phyloP scores from a whole-genome alignment of 2,113 vertebrate genomes.

The Arizona elegans region DNA sequence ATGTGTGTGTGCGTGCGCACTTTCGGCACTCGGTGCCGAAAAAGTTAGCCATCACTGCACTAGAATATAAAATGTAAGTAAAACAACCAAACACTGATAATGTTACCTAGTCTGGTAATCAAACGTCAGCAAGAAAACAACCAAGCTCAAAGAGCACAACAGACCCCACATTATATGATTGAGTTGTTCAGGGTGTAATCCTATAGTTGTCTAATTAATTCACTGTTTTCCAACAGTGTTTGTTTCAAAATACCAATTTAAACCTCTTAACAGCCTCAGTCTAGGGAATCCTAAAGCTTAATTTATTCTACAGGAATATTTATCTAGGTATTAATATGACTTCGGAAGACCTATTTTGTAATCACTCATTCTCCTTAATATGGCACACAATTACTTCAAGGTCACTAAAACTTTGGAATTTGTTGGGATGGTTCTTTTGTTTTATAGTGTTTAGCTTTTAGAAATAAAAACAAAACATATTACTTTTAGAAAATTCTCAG shows the following conservation, averaged over 20 bases:
- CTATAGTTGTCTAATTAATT: background rate
- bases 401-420: background rate
- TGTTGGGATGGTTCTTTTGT: background rate
- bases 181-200: background rate
- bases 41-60: no score
- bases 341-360: background rate
- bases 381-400: background rate
- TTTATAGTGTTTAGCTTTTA: background rate
- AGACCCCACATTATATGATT: no score
- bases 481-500: background rate
- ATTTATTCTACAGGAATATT: background rate
- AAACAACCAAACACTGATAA: no score
- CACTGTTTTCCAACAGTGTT: background rate
- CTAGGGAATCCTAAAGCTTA: background rate
- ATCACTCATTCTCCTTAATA: background rate
- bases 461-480: background rate
- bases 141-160: no score
- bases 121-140: no score
- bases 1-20: no score
- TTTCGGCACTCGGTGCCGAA: no score
- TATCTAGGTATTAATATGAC: background rate
- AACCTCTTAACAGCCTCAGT: background rate
- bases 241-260: background rate
- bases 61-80: no score
- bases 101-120: no score